Conservation (phyloP, 2,797 vertebrate genomes). For the Lagodon rhomboides region DNA sequence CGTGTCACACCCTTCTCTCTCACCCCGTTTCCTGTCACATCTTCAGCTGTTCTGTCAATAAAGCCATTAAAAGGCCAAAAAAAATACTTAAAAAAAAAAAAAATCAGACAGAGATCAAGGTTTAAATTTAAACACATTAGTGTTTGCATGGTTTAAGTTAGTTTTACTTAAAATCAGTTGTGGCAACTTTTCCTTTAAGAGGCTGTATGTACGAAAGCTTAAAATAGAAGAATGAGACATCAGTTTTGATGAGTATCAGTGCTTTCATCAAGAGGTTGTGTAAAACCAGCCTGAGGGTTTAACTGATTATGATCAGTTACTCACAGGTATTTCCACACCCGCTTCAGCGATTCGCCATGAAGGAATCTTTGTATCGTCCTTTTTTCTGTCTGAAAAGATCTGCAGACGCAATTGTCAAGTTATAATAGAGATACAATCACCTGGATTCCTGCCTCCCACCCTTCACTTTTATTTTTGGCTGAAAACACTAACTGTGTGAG, state of each 20-base stretch:
- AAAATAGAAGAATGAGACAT: not conserved
- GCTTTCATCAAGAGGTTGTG: not conserved
- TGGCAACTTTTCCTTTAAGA: not conserved
- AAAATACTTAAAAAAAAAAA: no score
- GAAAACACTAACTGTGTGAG: not conserved
- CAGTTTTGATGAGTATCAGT: not conserved
- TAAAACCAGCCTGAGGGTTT: not conserved
- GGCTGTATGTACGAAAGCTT: no score
- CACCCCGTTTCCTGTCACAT: no score
- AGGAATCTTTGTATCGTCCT: conserved; percentile 5
- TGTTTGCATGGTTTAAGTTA: not conserved
- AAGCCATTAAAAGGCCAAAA: no score
- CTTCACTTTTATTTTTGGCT: conserved; percentile 23
- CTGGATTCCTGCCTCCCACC: conserved; percentile 32
- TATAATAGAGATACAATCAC: conserved; percentile 51
- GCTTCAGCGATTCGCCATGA: conserved; percentile 11
- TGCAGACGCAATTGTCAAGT: conserved; percentile 22
- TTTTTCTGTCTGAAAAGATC: conserved; percentile 28
- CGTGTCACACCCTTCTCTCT: no score
- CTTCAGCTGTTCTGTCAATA: no score
- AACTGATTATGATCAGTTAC: conserved; percentile 9
- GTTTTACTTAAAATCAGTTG: not conserved
- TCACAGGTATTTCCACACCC: conserved; percentile 19
- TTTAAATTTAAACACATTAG: not conserved
- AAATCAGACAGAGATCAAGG: not conserved